Evolutionary conservation across 2,113 vertebrate genomes (phyloP).

Genomic region (Seriola aureovittata): DNA sequence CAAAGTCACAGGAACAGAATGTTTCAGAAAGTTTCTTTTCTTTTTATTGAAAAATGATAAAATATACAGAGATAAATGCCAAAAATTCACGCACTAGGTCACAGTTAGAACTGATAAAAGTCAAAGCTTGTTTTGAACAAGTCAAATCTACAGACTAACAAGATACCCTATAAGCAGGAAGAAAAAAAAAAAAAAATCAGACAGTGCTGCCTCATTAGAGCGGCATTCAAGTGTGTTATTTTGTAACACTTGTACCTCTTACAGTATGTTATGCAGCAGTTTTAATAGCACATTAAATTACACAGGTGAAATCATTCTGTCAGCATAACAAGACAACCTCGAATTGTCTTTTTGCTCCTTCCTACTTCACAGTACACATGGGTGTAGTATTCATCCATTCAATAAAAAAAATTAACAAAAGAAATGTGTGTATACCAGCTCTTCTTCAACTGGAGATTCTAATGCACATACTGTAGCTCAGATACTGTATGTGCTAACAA

Average conservation of each 20-base stretch:
- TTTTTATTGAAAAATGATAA: conserved; percentile 83
- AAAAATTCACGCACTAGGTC: conserved; percentile 75
- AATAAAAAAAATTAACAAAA: conserved; percentile 65
- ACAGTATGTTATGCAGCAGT: conserved; percentile 71
- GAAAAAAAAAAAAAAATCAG: conserved; percentile 29
- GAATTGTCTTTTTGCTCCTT: conserved; percentile 48
- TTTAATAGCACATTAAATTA: conserved; percentile 71
- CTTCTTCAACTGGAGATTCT: conserved; percentile 49
- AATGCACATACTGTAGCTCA: conserved; percentile 56
- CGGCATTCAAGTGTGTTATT: conserved; percentile 64
- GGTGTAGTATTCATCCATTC: conserved; percentile 55
- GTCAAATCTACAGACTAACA: conserved; percentile 71
- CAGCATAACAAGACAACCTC: conserved; percentile 53
- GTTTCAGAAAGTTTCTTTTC: conserved; percentile 21
- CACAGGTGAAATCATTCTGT: conserved; percentile 73
- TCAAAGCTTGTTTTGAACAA: conserved; percentile 72
- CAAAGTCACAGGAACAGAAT: conserved; percentile 20
- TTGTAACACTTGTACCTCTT: conserved; percentile 71
- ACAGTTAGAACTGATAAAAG: conserved; percentile 74
- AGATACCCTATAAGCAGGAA: conserved; percentile 59
- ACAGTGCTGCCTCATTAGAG: conserved; percentile 65
- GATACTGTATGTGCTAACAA: conserved; percentile 53
- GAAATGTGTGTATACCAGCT: conserved; percentile 63
- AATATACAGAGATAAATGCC: conserved; percentile 75
- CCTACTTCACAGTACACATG: conserved; percentile 72